A percentile compares a stretch with the other conserved stretches of the same genome.
Evolutionary conservation across 92 coral and sea anemone genomes (phyloP).

Genomic region (Palythoa grandiflora): DNA sequence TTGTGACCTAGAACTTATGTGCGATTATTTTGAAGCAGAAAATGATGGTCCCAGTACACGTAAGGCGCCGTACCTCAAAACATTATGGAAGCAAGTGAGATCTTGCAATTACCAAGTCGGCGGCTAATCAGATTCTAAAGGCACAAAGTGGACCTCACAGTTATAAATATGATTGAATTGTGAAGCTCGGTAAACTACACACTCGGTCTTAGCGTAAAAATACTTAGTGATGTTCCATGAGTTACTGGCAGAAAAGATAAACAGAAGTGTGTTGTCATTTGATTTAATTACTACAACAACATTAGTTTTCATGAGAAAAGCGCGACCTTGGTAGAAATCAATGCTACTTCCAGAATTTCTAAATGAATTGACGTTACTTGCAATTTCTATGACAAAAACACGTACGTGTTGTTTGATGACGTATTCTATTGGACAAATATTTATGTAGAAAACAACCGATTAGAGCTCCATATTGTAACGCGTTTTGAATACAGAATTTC

Average conservation of each 20-base stretch:
- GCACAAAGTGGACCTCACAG: constrained; percentile 14
- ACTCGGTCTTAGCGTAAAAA: not conserved
- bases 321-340: constrained; percentile 2
- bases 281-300: not conserved
- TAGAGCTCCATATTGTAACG: constrained; percentile 1
- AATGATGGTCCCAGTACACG: constrained; percentile 9
- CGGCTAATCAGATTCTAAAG: not conserved
- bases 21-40: constrained; percentile 7
- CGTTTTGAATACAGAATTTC: not conserved
- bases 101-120: constrained; percentile 8
- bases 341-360: not conserved
- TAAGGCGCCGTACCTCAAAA: not conserved
- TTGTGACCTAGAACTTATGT: not conserved
- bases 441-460: not conserved
- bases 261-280: too few species aligned
- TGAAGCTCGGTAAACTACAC: constrained; percentile 3
- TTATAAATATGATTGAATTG: not conserved
- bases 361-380: not conserved
- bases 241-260: too few species aligned
- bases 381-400: not conserved
- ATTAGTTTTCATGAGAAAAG: not conserved
- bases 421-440: not conserved
- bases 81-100: not conserved
- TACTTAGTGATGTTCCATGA: too few species aligned
- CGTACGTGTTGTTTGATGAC: not conserved